A percentile compares a stretch with the other conserved stretches of the same genome.
phyloP scores from a whole-genome alignment of 2,888 invertebrate species.

The Cantharis flavilabris region DNA sequence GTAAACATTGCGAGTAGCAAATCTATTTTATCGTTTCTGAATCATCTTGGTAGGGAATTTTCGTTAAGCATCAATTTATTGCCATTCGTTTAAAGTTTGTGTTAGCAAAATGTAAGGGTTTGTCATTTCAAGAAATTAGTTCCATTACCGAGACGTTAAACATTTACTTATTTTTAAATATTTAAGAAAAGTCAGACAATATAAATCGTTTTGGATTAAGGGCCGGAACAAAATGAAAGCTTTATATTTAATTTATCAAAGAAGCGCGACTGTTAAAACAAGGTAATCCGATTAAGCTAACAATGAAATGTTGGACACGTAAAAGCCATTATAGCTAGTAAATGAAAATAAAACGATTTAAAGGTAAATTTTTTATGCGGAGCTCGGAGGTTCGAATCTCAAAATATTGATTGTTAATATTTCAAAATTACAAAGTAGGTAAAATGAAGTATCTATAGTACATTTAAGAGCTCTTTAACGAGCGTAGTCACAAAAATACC shows the following conservation, averaged over 20 bases:
- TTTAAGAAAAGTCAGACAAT: not conserved
- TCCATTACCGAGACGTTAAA: not conserved
- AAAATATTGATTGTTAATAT: not conserved
- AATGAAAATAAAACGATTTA: not conserved
- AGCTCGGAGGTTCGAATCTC: not conserved
- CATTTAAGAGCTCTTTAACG: not conserved
- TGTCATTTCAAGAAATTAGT: not conserved
- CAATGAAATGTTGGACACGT: conserved; percentile 5
- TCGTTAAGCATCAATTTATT: not conserved
- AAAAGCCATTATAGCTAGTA: conserved; percentile 4
- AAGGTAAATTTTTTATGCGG: not conserved
- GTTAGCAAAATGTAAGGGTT: not conserved
- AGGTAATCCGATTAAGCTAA: conserved; percentile 9
- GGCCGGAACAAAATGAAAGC: conserved; percentile 1
- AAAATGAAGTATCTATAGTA: not conserved
- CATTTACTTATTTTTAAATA: not conserved
- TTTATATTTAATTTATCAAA: conserved; percentile 9
- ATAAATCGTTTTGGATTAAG: not conserved
- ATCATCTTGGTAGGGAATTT: not conserved
- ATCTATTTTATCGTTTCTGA: not conserved
- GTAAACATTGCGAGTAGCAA: not conserved
- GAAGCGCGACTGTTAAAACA: conserved; percentile 3
- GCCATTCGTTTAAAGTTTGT: not conserved
- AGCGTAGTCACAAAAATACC: not conserved
- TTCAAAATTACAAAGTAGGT: not conserved